Conservation (phyloP, 2,888 invertebrate genomes). For the Calliphora vomitoria region DNA sequence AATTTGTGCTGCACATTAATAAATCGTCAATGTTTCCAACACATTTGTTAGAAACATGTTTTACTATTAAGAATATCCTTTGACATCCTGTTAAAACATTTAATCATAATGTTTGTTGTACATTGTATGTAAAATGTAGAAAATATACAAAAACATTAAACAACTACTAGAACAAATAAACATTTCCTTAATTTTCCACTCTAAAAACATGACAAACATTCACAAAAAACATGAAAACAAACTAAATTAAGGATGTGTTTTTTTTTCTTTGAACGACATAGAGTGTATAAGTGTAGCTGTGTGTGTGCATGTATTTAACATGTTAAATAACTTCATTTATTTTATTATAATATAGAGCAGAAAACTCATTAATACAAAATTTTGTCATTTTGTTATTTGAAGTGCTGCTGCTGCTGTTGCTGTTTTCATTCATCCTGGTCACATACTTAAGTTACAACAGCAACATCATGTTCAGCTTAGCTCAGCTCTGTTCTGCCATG, state of each 20-base stretch:
- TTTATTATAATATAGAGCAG: conserved; percentile 44
- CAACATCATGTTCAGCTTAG: no score
- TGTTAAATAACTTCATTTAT: conserved; percentile 47
- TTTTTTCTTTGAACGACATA: background rate
- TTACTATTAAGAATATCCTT: conserved; percentile 19
- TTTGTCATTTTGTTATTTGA: conserved; percentile 44
- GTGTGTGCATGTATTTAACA: background rate
- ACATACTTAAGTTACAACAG: background rate
- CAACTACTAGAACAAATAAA: background rate
- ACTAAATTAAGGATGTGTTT: conserved; percentile 26
- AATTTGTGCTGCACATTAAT: background rate
- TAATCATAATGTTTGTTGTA: conserved; percentile 44
- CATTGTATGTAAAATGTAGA: background rate
- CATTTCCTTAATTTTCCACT: conserved; percentile 55
- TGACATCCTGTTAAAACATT: conserved; percentile 48
- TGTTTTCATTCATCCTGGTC: conserved; percentile 17
- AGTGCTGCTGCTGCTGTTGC: background rate
- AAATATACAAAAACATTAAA: background rate
- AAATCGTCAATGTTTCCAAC: conserved; percentile 7
- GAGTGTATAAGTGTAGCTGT: background rate
- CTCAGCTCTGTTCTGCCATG: conserved; percentile 1
- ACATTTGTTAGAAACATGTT: conserved; percentile 29
- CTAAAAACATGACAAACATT: conserved; percentile 44
- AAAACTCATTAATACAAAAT: conserved; percentile 55
- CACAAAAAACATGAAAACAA: background rate